Conservation (phyloP, 2,797 vertebrate species). For the Anguilla obscura region DNA sequence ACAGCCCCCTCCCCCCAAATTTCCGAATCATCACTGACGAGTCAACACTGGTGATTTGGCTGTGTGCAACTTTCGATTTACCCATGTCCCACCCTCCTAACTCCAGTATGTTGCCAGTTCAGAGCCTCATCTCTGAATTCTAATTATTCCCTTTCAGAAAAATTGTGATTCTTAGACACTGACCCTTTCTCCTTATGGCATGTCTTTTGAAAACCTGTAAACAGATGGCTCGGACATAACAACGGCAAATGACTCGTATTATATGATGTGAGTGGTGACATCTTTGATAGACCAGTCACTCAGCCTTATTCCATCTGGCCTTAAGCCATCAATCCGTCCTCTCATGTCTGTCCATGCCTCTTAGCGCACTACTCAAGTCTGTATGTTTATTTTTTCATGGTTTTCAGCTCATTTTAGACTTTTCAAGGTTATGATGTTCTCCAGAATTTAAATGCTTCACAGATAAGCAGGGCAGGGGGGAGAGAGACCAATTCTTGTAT, state of each 20-base stretch:
- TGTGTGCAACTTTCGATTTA: background rate
- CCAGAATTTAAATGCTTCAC: background rate
- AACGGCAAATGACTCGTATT: background rate
- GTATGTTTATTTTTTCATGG: background rate
- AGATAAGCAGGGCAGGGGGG: background rate
- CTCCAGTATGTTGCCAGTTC: background rate
- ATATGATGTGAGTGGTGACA: background rate
- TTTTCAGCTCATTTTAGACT: background rate
- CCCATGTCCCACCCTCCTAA: background rate
- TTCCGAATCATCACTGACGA: background rate
- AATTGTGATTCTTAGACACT: background rate
- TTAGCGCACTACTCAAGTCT: background rate
- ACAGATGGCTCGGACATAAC: background rate
- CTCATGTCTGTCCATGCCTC: background rate
- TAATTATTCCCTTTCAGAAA: background rate
- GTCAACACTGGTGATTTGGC: background rate
- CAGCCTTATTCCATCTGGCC: background rate
- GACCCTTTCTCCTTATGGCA: background rate
- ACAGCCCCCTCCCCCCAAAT: too few relatives aligned
- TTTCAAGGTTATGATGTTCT: background rate
- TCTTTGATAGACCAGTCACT: background rate
- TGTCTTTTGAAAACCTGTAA: background rate
- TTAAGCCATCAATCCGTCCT: background rate
- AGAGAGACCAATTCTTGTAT: background rate
- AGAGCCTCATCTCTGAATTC: background rate